phyloP scores from a whole-genome alignment of 92 coral and sea anemone genomes.

The Parazoanthus swiftii region DNA sequence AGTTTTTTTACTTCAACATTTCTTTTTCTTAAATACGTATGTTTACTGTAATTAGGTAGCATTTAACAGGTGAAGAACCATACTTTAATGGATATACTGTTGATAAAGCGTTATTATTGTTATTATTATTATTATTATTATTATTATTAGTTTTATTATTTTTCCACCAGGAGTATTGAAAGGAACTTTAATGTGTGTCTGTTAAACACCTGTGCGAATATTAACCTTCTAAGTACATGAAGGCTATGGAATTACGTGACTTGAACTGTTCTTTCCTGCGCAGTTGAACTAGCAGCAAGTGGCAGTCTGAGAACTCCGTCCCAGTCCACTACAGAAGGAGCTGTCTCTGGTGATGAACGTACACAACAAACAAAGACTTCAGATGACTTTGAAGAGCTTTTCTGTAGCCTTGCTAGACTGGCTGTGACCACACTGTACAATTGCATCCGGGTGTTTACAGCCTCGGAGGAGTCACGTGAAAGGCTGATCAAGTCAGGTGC shows the following conservation, averaged over 20 bases:
- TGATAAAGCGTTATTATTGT: too few relatives aligned
- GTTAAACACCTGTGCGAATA: too few relatives aligned
- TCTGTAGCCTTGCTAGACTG: constrained; percentile 71
- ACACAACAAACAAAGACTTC: constrained; percentile 57
- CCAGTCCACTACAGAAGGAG: constrained; percentile 9
- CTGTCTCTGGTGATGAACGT: constrained; percentile 43
- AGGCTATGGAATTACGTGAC: background rate
- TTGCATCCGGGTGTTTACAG: constrained; percentile 73
- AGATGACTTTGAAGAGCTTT: constrained; percentile 92
- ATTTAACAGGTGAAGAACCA: too few relatives aligned
- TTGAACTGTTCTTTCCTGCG: background rate
- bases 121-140: too few relatives aligned
- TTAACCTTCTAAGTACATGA: too few relatives aligned
- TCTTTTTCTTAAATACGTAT: too few relatives aligned
- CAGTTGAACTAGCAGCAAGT: constrained; percentile 56
- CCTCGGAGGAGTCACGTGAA: constrained; percentile 65
- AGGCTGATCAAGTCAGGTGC: constrained; percentile 75
- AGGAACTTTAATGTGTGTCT: too few relatives aligned
- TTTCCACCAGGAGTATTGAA: too few relatives aligned
- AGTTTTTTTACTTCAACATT: too few relatives aligned
- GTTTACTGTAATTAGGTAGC: too few relatives aligned
- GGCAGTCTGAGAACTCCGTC: constrained; percentile 49
- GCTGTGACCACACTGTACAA: constrained; percentile 83
- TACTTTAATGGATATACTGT: too few relatives aligned
- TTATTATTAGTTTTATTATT: too few relatives aligned